These are phyloP conservation scores for Drosophila ogumai DNA, from an alignment of 1,140 invertebrate species.

Conservation along the genomic window DNA sequence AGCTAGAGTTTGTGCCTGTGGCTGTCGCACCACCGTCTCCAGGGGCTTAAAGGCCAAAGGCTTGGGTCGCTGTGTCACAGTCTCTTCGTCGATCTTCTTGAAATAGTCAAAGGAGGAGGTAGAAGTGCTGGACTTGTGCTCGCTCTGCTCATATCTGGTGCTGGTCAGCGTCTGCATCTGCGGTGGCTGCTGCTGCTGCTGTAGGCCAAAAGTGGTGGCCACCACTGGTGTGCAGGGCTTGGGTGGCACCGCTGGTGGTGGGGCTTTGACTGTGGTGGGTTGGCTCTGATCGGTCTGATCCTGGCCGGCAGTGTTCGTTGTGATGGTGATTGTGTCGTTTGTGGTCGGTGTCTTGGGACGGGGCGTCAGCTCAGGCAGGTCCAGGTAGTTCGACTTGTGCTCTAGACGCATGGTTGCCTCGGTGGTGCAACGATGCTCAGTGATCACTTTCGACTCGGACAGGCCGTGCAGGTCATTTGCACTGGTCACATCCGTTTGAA, in stretches of 20 bases:
- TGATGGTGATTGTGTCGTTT: constrained; percentile 43
- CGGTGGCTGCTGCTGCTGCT: constrained; percentile 28
- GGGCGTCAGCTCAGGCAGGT: constrained; percentile 71
- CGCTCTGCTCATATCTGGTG: constrained; percentile 74
- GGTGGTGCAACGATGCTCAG: constrained; percentile 85
- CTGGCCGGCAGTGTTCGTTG: constrained; percentile 60
- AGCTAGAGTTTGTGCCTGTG: constrained; percentile 54
- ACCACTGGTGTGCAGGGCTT: constrained; percentile 69
- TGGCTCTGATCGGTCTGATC: constrained; percentile 64
- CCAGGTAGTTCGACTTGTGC: constrained; percentile 80
- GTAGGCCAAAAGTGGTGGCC: constrained; percentile 51
- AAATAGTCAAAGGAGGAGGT: constrained; percentile 86
- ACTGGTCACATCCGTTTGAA: constrained; percentile 66
- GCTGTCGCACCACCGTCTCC: constrained; percentile 62
- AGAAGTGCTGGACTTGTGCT: constrained; percentile 84
- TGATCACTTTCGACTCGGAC: constrained; percentile 83
- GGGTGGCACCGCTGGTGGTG: constrained; percentile 71
- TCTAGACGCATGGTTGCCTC: constrained; percentile 85
- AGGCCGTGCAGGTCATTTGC: constrained; percentile 80
- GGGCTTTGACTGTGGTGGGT: constrained; percentile 56
- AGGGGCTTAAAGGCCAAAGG: constrained; percentile 61
- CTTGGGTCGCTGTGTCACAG: constrained; percentile 60
- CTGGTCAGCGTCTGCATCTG: constrained; percentile 60
- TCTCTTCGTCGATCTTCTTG: constrained; percentile 85
- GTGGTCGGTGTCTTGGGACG: constrained; percentile 71